Base-by-base conservation (phyloP, 1,140 invertebrate genomes). In the Diorhabda sublineata region DNA sequence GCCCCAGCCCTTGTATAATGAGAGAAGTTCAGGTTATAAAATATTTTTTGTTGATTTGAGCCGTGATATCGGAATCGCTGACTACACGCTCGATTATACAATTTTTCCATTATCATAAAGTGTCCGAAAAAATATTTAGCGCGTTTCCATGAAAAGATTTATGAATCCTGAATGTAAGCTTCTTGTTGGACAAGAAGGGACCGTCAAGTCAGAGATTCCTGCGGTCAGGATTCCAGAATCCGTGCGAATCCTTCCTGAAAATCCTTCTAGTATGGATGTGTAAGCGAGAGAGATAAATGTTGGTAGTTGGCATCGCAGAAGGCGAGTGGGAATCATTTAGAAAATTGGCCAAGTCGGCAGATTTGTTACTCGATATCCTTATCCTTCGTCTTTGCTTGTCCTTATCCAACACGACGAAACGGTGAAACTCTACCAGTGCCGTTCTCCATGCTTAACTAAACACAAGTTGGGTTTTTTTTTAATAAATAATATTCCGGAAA, bases 261-360 rank as follows among this genome's bases (percentile, higher is more conserved):
- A 52, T 52, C 47, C 47, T 52, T 52, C 47, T 52, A n/a, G 47
- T 52, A 52, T 52, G 47, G 61, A 44, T 42, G 6, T 44, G 45
- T 69, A 45, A 69, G 45, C 58, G 45, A 41, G 42, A 57, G 65
- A 69, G 63, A 45, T 64, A 45, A 69, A 59, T 47, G 61, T 57
- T 65, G 47, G 47, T 52, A 6, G 47, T 47, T 62, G 63, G 62
- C 44, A 11, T 11, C 61, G 61, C 45, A 44, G 44, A 62, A 62
- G 61, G 44, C 61, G 61, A 43, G 61, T 11, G 42, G 44, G 61
- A 62, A 62, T 62, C 61, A 62, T 62, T 62, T 62, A 62, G 61
- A 62, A 62, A 62, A 62, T 62, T 62, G 61, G 61, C 61, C 42
- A 45, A 69, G 59, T 60, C 43, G 61, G 57, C 26, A 66, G 61